phyloP scores from a whole-genome alignment of 2,797 vertebrate genomes.

The Okamejei kenojei region DNA sequence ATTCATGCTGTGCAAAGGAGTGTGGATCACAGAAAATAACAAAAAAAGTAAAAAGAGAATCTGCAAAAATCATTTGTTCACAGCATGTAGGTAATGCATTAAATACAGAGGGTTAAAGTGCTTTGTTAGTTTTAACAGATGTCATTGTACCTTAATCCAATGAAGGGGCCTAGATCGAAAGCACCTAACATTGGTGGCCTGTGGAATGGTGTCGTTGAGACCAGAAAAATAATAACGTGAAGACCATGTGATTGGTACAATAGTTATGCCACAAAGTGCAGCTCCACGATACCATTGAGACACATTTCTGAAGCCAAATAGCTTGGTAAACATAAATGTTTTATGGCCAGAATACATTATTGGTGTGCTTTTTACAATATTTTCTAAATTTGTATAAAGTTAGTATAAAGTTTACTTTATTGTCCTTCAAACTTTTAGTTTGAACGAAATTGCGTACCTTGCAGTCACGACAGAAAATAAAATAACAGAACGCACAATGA shows the following conservation, averaged over 20 bases:
- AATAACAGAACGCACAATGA: too few relatives aligned
- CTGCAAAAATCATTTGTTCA: not conserved
- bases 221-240: not conserved
- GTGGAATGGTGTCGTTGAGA: not conserved
- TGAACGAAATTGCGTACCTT: too few relatives aligned
- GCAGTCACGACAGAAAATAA: too few relatives aligned
- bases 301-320: not conserved
- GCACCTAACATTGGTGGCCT: not conserved
- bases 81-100: not conserved
- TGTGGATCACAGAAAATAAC: not conserved
- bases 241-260: not conserved
- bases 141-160: not conserved
- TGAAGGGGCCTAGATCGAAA: not conserved
- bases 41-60: not conserved
- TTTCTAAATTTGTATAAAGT: too few relatives aligned
- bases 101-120: too few relatives aligned
- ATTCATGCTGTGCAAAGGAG: not conserved
- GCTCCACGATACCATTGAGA: not conserved
- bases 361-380: too few relatives aligned
- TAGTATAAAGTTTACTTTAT: too few relatives aligned
- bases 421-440: too few relatives aligned
- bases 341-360: too few relatives aligned
- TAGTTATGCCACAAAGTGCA: not conserved
- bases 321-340: too few relatives aligned
- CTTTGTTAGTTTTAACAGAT: not conserved